A percentile compares a stretch with the other conserved stretches of the same genome.
Evolutionary conservation across 2,797 vertebrate species (phyloP).

Genomic region (Helostoma temminkii): DNA sequence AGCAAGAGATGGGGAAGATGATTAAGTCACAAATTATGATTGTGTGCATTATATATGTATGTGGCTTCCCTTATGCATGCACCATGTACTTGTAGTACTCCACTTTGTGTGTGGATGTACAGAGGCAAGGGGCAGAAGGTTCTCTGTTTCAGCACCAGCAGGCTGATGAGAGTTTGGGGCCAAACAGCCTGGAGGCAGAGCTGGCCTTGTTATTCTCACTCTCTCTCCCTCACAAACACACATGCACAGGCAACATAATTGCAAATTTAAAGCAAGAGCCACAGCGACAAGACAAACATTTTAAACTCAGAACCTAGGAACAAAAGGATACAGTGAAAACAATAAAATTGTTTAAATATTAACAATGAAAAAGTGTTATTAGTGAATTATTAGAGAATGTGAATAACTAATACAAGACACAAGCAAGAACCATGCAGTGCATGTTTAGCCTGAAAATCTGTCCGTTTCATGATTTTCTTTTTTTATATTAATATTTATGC

Average conservation of each 20-base stretch:
- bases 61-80: conserved; percentile 27
- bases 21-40: conserved; percentile 68
- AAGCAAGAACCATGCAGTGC: not conserved
- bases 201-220: conserved; percentile 75
- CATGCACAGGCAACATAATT: conserved; percentile 49
- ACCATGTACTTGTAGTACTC: conserved; percentile 21
- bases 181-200: conserved; percentile 78
- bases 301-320: conserved; percentile 18
- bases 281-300: conserved; percentile 29
- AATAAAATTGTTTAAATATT: conserved; percentile 36
- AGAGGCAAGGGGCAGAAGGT: conserved; percentile 75
- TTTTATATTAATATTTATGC: not conserved
- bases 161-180: conserved; percentile 82
- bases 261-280: conserved; percentile 45
- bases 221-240: conserved; percentile 2
- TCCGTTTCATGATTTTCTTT: not conserved
- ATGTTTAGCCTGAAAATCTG: not conserved
- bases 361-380: conserved; percentile 4
- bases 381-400: conserved; percentile 3
- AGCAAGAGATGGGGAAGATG: conserved; percentile 60
- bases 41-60: conserved; percentile 42
- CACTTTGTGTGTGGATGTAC: conserved; percentile 27
- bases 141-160: conserved; percentile 82
- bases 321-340: conserved; percentile 1
- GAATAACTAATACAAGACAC: not conserved